These are phyloP conservation scores for Lasioglossum leucozonium DNA, from an alignment of 2,888 invertebrate genomes.

Conservation along the genomic window DNA sequence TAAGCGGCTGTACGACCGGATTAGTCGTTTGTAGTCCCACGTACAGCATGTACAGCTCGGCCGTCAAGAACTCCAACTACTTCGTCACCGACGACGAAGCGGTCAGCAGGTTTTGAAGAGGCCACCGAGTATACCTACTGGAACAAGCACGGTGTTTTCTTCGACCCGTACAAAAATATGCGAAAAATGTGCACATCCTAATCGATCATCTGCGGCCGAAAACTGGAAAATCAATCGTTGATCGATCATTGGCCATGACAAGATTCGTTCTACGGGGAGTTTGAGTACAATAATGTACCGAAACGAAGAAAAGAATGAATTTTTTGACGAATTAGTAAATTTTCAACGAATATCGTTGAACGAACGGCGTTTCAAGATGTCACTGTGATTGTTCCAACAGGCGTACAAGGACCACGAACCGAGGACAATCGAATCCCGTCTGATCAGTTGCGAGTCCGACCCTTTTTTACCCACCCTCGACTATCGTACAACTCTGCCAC, in stretches of 20 bases:
- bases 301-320: not conserved
- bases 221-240: not conserved
- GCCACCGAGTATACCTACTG: not conserved
- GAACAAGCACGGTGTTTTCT: not conserved
- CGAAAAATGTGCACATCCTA: not conserved
- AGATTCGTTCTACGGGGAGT: not conserved
- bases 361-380: not conserved
- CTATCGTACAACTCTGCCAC: constrained; percentile 42
- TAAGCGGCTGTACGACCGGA: constrained; percentile 73
- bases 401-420: constrained; percentile 17
- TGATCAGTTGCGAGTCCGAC: constrained; percentile 29
- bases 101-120: constrained; percentile 79
- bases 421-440: constrained; percentile 66
- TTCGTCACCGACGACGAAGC: constrained; percentile 83
- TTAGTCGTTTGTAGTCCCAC: constrained; percentile 81
- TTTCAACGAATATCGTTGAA: no score
- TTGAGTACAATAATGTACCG: no score
- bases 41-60: constrained; percentile 82
- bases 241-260: not conserved
- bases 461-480: not conserved
- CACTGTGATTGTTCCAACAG: not conserved
- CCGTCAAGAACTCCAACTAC: constrained; percentile 78
- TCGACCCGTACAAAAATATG: not conserved
- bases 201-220: not conserved
- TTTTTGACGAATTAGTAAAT: no score